Conservation (phyloP, 37 sponge, comb jelly and placozoan species). For the Aplysina aerophoba region DNA sequence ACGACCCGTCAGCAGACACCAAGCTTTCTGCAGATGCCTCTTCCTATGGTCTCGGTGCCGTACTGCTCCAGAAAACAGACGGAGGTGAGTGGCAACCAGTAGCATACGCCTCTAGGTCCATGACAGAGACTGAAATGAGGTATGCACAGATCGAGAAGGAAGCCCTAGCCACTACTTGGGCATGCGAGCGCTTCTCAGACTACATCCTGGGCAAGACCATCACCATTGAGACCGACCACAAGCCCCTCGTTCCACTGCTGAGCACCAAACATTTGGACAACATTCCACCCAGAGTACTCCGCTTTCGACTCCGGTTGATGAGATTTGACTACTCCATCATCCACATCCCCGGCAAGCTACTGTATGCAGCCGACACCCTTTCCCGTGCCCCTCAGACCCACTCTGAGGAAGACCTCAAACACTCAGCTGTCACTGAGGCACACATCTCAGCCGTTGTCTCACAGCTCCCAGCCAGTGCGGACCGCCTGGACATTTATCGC, state of each 20-base stretch:
- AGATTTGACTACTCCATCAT: conserved; percentile 15
- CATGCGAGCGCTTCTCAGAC: conserved; percentile 35
- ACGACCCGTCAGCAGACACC: conserved; percentile 22
- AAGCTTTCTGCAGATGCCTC: conserved; percentile 46
- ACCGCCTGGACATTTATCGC: not conserved
- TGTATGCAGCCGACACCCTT: conserved; percentile 11
- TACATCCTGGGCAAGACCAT: conserved; percentile 36
- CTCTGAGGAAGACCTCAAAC: too few relatives aligned
- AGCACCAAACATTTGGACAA: conserved; percentile 6
- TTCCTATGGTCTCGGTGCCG: conserved; percentile 56
- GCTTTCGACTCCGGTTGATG: conserved; percentile 25
- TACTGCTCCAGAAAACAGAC: conserved; percentile 39
- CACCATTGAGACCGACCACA: conserved; percentile 30
- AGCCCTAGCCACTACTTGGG: conserved; percentile 42
- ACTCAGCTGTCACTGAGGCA: too few relatives aligned
- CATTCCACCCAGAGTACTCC: conserved; percentile 3
- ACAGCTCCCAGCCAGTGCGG: not conserved
- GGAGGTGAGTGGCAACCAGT: conserved; percentile 43
- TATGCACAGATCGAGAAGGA: conserved; percentile 55
- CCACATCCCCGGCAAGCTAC: conserved; percentile 23
- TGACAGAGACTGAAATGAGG: conserved; percentile 23
- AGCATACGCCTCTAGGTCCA: conserved; percentile 43
- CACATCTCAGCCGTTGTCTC: not conserved
- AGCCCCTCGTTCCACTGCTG: conserved; percentile 32
- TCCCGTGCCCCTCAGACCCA: too few relatives aligned